Percentiles rank a stretch among this genome's conserved stretches.
These are phyloP conservation scores for Chymomyza procnemis DNA, from an alignment of 2,888 invertebrate genomes.

Conservation along the genomic window DNA sequence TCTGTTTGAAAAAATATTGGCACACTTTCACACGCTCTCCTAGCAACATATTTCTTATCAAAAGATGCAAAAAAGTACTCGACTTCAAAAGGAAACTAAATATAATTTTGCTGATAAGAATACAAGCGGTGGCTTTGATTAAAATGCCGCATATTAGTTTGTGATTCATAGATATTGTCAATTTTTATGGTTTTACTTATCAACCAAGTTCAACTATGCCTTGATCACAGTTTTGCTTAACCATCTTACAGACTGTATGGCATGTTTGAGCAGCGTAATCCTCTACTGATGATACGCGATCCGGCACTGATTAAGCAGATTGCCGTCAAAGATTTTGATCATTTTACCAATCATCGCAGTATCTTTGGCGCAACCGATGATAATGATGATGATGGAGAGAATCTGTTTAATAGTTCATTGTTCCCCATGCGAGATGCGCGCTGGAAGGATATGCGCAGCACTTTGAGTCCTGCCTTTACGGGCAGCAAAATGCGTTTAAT, in stretches of 20 bases:
- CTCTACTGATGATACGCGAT: constrained; percentile 79
- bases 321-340: constrained; percentile 81
- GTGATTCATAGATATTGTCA: too few relatives aligned
- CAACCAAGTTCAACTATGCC: not conserved
- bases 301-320: constrained; percentile 80
- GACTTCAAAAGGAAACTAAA: not conserved
- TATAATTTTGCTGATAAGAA: not conserved
- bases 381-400: constrained; percentile 47
- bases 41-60: not conserved
- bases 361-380: constrained; percentile 77
- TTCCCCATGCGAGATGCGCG: constrained; percentile 78
- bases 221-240: not conserved
- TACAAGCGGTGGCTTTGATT: not conserved
- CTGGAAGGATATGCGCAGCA: constrained; percentile 79
- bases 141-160: not conserved
- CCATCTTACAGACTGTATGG: constrained; percentile 78
- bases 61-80: not conserved
- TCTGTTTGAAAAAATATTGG: not conserved
- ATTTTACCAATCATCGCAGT: constrained; percentile 80
- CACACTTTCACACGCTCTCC: not conserved
- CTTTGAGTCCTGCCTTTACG: constrained; percentile 79
- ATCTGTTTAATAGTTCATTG: constrained; percentile 80
- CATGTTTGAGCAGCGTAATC: constrained; percentile 78
- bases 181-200: not conserved
- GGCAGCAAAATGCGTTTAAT: constrained; percentile 79